Conservation (phyloP, 1,140 invertebrate species). For the Aricia agestis region DNA sequence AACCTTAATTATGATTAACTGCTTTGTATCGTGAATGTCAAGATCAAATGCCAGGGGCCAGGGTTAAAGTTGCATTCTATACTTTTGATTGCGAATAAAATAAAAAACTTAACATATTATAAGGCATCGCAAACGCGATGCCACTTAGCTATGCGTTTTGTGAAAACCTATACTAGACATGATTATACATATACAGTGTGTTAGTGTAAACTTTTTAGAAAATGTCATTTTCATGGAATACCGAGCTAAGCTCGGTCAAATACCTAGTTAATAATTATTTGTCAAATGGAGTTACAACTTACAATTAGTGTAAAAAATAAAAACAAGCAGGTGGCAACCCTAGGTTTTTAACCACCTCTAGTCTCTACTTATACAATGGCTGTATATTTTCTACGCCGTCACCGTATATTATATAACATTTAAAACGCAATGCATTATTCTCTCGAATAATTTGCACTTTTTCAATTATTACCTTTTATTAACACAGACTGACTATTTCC, state of each 20-base stretch:
- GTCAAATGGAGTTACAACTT: neutral
- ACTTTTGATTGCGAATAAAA: too few relatives aligned
- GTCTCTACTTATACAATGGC: neutral
- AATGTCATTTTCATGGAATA: too few relatives aligned
- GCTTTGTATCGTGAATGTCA: neutral
- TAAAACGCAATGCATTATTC: neutral
- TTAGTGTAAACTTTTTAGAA: too few relatives aligned
- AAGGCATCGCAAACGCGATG: too few relatives aligned
- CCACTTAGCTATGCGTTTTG: too few relatives aligned
- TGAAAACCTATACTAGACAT: too few relatives aligned
- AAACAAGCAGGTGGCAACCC: neutral
- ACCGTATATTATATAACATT: neutral
- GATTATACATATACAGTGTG: too few relatives aligned
- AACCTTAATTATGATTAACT: neutral
- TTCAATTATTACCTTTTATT: neutral
- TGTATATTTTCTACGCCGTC: neutral
- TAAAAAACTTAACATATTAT: too few relatives aligned
- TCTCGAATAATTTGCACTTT: neutral
- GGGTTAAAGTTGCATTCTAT: too few relatives aligned
- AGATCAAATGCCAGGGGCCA: neutral
- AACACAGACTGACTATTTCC: neutral
- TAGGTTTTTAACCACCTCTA: neutral
- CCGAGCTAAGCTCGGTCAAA: too few relatives aligned
- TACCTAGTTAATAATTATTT: too few relatives aligned
- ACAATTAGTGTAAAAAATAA: neutral